Conservation (phyloP, 2,113 vertebrate genomes). For the Tylochromis polylepis region DNA sequence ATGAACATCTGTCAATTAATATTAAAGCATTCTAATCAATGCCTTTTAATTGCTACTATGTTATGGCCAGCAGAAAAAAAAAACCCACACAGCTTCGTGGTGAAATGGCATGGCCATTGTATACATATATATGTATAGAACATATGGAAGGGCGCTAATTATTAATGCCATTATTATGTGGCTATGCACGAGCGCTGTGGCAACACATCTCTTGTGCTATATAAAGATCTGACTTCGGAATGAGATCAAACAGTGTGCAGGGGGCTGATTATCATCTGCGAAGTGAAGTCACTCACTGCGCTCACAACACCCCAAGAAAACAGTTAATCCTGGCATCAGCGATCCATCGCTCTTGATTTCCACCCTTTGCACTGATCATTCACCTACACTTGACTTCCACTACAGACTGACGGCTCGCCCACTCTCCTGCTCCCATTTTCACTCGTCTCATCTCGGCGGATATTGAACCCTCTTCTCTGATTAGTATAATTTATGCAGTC, state of each 20-base stretch:
- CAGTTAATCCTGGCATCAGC: neutral
- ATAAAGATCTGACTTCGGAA: neutral
- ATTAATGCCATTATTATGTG: neutral
- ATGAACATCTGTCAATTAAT: neutral
- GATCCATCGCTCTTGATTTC: neutral
- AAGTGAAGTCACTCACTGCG: neutral
- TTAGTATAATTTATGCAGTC: slow-evolving; percentile 17
- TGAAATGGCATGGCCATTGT: neutral
- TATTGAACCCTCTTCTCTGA: neutral
- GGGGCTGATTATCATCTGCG: neutral
- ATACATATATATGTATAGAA: fast-evolving
- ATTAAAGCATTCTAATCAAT: neutral
- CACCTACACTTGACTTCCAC: slow-evolving; percentile 13
- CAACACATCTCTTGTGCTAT: neutral
- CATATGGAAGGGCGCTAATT: neutral
- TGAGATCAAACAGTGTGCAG: neutral
- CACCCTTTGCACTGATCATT: neutral
- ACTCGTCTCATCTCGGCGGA: neutral
- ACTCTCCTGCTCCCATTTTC: neutral
- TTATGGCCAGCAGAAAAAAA: neutral
- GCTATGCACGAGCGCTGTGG: neutral
- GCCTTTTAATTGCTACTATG: neutral
- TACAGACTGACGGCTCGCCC: neutral
- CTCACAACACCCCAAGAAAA: neutral
- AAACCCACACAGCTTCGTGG: neutral